Evolutionary conservation across 1,140 invertebrate species (phyloP).

Genomic region (Nymphalis io): DNA sequence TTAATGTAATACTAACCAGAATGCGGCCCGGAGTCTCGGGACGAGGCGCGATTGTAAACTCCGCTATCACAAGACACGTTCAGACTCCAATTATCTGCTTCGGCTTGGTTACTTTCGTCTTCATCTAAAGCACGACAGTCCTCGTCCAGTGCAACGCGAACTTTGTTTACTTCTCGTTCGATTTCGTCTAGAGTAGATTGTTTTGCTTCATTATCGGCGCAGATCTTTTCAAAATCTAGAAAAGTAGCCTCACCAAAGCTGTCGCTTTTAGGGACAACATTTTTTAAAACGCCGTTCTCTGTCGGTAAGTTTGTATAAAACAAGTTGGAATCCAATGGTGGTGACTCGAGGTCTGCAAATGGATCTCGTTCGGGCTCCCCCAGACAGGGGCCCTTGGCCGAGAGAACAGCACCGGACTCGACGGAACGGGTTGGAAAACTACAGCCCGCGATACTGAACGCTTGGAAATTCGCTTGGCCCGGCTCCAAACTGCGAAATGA

Average conservation of each 20-base stretch:
- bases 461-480: conserved; percentile 79
- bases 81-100: conserved; percentile 77
- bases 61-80: conserved; percentile 81
- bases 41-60: conserved; percentile 81
- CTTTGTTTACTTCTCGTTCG: conserved; percentile 78
- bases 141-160: conserved; percentile 75
- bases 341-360: conserved; percentile 61
- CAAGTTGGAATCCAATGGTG: conserved; percentile 49
- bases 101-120: conserved; percentile 70
- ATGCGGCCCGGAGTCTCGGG: conserved; percentile 79
- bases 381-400: conserved; percentile 47
- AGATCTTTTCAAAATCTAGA: conserved; percentile 71
- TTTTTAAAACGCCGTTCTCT: conserved; percentile 47
- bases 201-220: conserved; percentile 49
- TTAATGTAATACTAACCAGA: conserved; percentile 65
- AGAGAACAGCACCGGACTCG: conserved; percentile 72
- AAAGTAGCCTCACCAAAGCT: conserved; percentile 72
- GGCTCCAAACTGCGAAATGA: conserved; percentile 81
- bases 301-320: conserved; percentile 46
- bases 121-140: conserved; percentile 74
- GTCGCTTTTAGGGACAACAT: conserved; percentile 55
- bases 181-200: conserved; percentile 74
- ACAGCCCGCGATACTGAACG: conserved; percentile 71
- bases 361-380: conserved; percentile 64
- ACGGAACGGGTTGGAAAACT: conserved; percentile 76